phyloP scores from a whole-genome alignment of 35 echinoderm and acorn worm species.

The Apostichopus californicus region DNA sequence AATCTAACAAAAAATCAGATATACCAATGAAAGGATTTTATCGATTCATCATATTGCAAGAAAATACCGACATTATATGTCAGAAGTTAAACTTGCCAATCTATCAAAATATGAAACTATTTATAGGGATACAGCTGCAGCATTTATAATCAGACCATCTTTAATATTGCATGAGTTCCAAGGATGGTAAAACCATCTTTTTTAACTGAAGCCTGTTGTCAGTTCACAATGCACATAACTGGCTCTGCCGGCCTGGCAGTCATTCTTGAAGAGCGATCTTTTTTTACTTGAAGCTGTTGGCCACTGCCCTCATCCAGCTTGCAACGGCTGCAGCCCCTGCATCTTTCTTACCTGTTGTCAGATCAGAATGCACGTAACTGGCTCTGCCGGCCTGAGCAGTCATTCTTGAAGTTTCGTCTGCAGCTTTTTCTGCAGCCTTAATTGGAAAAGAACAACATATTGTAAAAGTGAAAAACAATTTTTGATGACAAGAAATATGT shows the following conservation, averaged over 20 bases:
- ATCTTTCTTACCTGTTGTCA: conserved; percentile 56
- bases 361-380: conserved; percentile 78
- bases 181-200: too few relatives aligned
- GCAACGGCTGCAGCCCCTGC: conserved; percentile 78
- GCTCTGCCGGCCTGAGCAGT: conserved; percentile 78
- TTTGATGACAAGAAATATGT: background rate
- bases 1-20: too few relatives aligned
- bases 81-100: too few relatives aligned
- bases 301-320: conserved; percentile 72
- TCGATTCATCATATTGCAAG: too few relatives aligned
- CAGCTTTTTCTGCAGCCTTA: conserved; percentile 69
- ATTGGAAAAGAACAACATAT: background rate
- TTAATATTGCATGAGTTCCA: too few relatives aligned
- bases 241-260: conserved; percentile 77
- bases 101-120: too few relatives aligned
- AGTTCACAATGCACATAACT: conserved; percentile 76
- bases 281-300: background rate
- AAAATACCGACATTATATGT: too few relatives aligned
- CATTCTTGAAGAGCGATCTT: conserved; percentile 42
- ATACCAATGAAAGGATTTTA: too few relatives aligned
- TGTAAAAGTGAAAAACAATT: background rate
- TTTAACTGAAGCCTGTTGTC: background rate
- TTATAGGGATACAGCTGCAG: too few relatives aligned
- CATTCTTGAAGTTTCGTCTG: conserved; percentile 64
- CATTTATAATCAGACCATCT: too few relatives aligned